These are phyloP conservation scores for Hemicentrotus pulcherrimus DNA, from an alignment of 35 echinoderm and acorn worm species.

Conservation along the genomic window DNA sequence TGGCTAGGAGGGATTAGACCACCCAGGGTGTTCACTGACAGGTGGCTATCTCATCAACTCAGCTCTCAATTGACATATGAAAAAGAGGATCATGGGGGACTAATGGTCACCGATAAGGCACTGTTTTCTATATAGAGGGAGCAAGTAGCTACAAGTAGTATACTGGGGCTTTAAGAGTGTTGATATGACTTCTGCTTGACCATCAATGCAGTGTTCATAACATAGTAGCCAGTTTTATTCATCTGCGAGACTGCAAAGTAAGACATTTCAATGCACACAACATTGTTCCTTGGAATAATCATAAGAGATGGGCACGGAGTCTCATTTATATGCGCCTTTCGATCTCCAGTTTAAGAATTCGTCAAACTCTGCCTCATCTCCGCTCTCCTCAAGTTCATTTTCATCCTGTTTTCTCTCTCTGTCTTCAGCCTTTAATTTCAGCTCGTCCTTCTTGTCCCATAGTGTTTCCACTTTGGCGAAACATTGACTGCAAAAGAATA, in stretches of 20 bases:
- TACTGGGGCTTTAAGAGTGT: background rate
- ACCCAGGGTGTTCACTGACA: too few species aligned
- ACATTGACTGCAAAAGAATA: constrained; percentile 71
- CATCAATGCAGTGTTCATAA: background rate
- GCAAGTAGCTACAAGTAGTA: too few species aligned
- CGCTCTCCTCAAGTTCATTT: constrained; percentile 52
- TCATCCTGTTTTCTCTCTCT: constrained; percentile 23
- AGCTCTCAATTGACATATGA: too few species aligned
- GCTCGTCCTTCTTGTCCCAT: constrained; percentile 84
- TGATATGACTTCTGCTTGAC: background rate
- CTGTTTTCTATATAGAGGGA: too few species aligned
- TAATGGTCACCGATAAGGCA: too few species aligned
- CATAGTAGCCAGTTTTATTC: background rate
- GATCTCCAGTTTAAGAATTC: constrained; percentile 96
- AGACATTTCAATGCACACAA: background rate
- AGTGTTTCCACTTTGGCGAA: constrained; percentile 87
- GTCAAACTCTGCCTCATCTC: constrained; percentile 93
- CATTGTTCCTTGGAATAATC: background rate
- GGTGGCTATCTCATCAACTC: too few species aligned
- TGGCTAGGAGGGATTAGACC: too few species aligned
- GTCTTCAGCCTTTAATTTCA: constrained; percentile 62
- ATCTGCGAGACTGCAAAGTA: background rate
- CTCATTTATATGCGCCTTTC: constrained; percentile 87
- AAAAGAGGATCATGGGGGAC: too few species aligned
- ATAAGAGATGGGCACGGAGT: background rate